phyloP scores from a whole-genome alignment of 1,140 invertebrate genomes.

The Planococcus citri region DNA sequence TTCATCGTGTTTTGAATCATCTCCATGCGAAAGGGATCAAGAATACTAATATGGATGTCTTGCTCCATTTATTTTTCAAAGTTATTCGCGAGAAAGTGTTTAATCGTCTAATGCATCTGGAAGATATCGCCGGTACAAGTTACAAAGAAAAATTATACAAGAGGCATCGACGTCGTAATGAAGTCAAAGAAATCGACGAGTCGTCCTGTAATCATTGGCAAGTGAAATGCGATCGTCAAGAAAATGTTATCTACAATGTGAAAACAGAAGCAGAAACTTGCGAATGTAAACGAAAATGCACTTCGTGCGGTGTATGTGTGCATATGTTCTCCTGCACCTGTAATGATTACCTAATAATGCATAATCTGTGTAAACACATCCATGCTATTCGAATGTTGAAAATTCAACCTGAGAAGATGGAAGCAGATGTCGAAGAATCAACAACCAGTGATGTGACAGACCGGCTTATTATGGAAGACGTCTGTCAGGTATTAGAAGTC shows the following conservation, averaged over 20 bases:
- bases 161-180: not conserved
- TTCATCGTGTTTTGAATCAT: slow-evolving; percentile 21
- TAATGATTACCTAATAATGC: slow-evolving; percentile 5
- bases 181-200: not conserved
- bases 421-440: not conserved
- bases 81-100: slow-evolving; percentile 13
- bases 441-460: not conserved
- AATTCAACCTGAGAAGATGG: not conserved
- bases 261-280: not conserved
- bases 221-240: not conserved
- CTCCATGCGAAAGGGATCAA: slow-evolving; percentile 8
- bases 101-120: slow-evolving; percentile 5
- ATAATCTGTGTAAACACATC: slow-evolving; percentile 10
- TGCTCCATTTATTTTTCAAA: slow-evolving; percentile 7
- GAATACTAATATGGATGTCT: slow-evolving; percentile 4
- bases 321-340: slow-evolving; percentile 12
- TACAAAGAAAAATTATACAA: not conserved
- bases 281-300: slow-evolving; percentile 7
- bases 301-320: not conserved
- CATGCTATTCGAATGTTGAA: not conserved
- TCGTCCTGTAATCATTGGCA: not conserved
- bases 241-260: not conserved
- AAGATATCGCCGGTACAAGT: not conserved
- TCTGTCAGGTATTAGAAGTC: not conserved
- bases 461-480: not conserved